Base-by-base conservation (phyloP, 2,888 invertebrate species). In the Epinotia brunnichana region DNA sequence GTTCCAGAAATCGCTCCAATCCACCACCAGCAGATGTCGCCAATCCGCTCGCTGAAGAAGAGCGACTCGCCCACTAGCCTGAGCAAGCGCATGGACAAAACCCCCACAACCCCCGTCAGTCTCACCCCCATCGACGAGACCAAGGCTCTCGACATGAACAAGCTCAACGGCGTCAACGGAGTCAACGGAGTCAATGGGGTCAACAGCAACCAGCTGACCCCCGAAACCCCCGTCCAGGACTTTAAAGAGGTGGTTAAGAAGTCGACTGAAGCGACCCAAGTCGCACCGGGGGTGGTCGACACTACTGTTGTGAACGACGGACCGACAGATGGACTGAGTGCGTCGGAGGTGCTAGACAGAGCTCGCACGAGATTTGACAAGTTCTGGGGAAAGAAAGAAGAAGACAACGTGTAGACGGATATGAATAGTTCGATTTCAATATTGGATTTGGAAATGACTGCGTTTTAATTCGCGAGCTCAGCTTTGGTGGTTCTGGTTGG, bases 291-390 rank as follows among this genome's bases (percentile, higher is more conserved):
- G 17, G 93, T 94, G 19, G 90, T 95, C 19, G 95, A 95, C 77
- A 95, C 90, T 0, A 91, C 91, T 21, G 90, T 94, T 5, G 92
- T 93, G 21, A 94, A 93, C 51, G 94, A 94, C 51, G 76, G 85
- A 66, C 78, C 90, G 44, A 78, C 81, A 68, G 93, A 92, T n/a
- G 93, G 94, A 2, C 91, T 95, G 57, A 92, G 95, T 63, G 96
- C 96, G 51, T 94, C 95, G 70, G 96, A 97, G 84, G 96, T 97
- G 75, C 92, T 97, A 77, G 97, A 97, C 85, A 95, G 96, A 86
- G 97, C 97, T 80, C 95, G 97, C 80, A 96, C 95, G 87, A 95
- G 97, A 80, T 97, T 97, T 85, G 97, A 97, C 89, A 96, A 96
- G 83, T 97, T 97, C 89, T 97, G 97, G 97, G 96, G 96, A 77